Evolutionary conservation across 2,888 invertebrate genomes (phyloP).

Genomic region (Volucella bombylans): DNA sequence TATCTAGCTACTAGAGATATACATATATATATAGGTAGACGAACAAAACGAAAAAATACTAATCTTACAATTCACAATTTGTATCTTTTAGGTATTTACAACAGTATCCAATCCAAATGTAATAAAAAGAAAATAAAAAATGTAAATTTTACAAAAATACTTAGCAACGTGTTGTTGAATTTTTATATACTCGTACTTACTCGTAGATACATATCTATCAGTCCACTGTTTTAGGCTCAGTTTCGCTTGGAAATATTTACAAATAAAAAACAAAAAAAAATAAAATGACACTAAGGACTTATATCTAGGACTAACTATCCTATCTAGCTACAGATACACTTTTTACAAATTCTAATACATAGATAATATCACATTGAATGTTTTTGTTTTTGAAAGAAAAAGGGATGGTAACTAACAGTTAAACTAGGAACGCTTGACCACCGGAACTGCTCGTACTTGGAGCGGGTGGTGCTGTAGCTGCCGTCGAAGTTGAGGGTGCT

Average conservation of each 20-base stretch:
- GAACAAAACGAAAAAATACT: background rate
- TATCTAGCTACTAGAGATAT: conserved; percentile 52
- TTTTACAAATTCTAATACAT: conserved; percentile 71
- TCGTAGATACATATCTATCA: conserved; percentile 72
- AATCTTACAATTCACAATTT: conserved; percentile 2
- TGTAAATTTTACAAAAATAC: conserved; percentile 63
- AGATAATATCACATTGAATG: conserved; percentile 78
- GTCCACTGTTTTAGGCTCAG: conserved; percentile 64
- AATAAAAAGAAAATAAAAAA: background rate
- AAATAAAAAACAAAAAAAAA: conserved; percentile 22
- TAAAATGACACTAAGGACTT: conserved; percentile 55
- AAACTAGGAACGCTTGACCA: conserved; percentile 82
- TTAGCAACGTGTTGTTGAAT: conserved; percentile 74
- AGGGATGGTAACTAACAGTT: conserved; percentile 65
- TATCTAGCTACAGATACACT: conserved; percentile 60
- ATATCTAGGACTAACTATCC: conserved; percentile 66
- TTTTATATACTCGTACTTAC: too few relatives aligned
- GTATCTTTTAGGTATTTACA: background rate
- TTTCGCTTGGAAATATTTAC: conserved; percentile 71
- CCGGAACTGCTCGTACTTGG: conserved; percentile 75
- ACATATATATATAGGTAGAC: too few relatives aligned
- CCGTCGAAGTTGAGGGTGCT: conserved; percentile 49
- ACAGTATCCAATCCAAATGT: background rate
- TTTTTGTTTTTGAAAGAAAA: conserved; percentile 73
- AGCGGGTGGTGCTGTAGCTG: conserved; percentile 65